A percentile compares a stretch with the other conserved stretches of the same genome.
These are phyloP conservation scores for Brachionus sp. DNA, from an alignment of 1,140 invertebrate genomes.

Conservation along the genomic window DNA sequence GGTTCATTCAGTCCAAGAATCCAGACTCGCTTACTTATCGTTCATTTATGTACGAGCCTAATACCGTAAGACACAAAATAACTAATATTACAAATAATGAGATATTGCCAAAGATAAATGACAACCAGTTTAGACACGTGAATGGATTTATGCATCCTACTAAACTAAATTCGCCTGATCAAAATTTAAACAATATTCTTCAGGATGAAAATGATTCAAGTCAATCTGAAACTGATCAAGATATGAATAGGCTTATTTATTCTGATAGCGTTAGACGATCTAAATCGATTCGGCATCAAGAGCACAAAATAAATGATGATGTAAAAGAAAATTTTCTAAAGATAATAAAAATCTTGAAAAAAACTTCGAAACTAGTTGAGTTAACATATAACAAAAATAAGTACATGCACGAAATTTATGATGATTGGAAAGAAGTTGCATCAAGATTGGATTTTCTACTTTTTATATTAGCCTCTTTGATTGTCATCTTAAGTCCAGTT, in stretches of 20 bases:
- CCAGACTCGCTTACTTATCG: background rate
- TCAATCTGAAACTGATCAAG: slow-evolving; percentile 1
- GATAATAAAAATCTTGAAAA: slow-evolving; percentile 11
- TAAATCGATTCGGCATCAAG: background rate
- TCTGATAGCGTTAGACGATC: background rate
- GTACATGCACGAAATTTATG: slow-evolving; percentile 3
- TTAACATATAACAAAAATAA: background rate
- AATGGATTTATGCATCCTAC: background rate
- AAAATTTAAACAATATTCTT: background rate
- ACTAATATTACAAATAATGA: background rate
- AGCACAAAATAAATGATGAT: background rate
- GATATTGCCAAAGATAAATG: background rate
- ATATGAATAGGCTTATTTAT: background rate
- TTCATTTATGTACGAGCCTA: background rate
- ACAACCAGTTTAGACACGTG: background rate
- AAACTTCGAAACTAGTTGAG: slow-evolving; percentile 9
- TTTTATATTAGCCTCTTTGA: background rate
- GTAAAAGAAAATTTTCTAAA: background rate
- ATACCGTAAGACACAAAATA: background rate
- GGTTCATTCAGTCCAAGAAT: background rate
- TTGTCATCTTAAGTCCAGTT: slow-evolving; percentile 12
- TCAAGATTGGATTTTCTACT: background rate
- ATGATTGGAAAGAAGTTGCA: slow-evolving; percentile 41
- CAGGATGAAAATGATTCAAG: background rate
- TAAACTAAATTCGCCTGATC: background rate